Evolutionary conservation across 2,113 vertebrate genomes (phyloP), one percentile per base, ranked within the genome.

Genomic region (Chloropsis hardwickii): DNA sequence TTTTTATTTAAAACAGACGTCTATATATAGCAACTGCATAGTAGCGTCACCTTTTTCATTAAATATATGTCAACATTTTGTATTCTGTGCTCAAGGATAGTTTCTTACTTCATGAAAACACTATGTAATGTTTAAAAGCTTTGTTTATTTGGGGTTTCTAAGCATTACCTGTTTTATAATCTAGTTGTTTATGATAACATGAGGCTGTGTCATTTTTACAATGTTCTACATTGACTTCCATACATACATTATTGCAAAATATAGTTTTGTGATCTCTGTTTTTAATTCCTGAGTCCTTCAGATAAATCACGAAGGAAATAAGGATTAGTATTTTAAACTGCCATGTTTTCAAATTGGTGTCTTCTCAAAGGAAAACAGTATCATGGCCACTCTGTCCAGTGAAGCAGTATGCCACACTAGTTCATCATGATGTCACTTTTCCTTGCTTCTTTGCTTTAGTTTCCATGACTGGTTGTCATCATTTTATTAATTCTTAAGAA

Each of bases 391-490:
- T 70, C 23, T 47, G 47, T 74, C 40, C 61, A 56, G 37, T 0
- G 0, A 74, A 78, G 60, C 40, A 19, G 14, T 11, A 5, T 35
- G 7, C n/a, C 37, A 16, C 29, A 8, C 5, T 11, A 18, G 39
- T 33, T 90, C 24, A 21, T 47, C 29, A 7, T 25, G 29, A 27
- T 64, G 69, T 78, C 42, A 10, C 20, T 80, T 47, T 81, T 70
- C 44, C 24, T 9, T 0, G 0, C 27, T 73, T 17, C 48, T 57
- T 54, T 81, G 15, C 31, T 67, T 87, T 44, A 11, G 13, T 60
- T 91, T 64, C 66, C 19, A 5, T 76, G 42, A 60, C 33, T 13
- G 11, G 25, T 53, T 14, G 8, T 74, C 20, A 56, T 65, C 0
- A 48, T 62, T 84, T 86, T 50, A 29, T 66, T 27, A 0, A 16